Evolutionary conservation across 2,888 invertebrate species (phyloP), one percentile per base, ranked within the genome.

Genomic region (Pemphredon lugubris): DNA sequence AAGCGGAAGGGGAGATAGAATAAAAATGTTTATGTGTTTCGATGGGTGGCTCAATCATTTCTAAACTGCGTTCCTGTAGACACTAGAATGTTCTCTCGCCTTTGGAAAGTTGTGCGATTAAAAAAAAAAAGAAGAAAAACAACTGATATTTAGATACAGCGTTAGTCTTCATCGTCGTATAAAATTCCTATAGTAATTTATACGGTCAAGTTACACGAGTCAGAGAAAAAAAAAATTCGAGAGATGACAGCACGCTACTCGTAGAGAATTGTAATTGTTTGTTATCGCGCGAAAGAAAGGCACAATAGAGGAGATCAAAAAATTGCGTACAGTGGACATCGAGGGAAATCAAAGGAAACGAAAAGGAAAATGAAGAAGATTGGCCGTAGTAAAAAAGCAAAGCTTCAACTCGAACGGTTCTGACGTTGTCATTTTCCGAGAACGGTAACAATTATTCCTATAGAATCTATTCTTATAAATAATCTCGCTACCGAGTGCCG

Each of bases 11-110:
- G 51, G 47, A 60, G 61, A 51, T 37, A 53, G 66, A 86, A 85
- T 83, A 83, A 86, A 86, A 61, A 18, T 81, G 73, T 84, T 84
- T 82, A 82, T 81, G 83, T 83, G 86, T 85, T 83, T 86, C 82
- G 80, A 76, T 20, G 32, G 44, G 13, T 64, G 53, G 37, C 53
- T 66, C 34, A 57, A 63, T 76, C 60, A 69, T 76, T 79, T 76
- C 57, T 21, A 42, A 55, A 40, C 13, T 16, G 61, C 48, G 66
- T 67, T 61, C 73, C 57, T 69, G 32, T 51, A 37, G 44, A 48
- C 11, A 9, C 23, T 55, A 23, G 23, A 23, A 54, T 30, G 53
- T 48, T 67, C 60, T 54, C 47, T 51, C 50, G 23, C 51, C 50
- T 34, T 51, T 32, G 16, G 16, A 0, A 44, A 14, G 34, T 51